phyloP scores from a whole-genome alignment of 2,113 vertebrate species.

The Polypterus bichir region DNA sequence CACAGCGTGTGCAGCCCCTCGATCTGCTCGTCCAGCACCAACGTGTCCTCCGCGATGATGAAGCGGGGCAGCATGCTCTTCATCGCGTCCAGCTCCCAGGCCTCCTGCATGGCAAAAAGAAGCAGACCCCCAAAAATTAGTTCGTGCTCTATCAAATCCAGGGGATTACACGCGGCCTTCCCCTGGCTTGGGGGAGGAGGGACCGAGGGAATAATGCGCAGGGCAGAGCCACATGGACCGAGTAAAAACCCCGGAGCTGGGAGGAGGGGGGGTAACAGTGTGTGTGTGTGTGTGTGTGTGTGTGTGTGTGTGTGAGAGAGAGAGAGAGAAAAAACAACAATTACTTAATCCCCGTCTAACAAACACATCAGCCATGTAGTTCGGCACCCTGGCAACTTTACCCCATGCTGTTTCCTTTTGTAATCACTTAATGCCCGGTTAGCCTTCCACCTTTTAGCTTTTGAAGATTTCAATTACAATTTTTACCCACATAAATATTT shows the following conservation, averaged over 20 bases:
- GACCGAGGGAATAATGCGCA: conserved; percentile 13
- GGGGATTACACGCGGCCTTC: conserved; percentile 20
- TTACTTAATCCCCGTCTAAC: no score
- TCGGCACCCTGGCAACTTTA: no score
- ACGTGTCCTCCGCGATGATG: conserved; percentile 58
- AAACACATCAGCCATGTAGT: no score
- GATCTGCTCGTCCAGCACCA: conserved; percentile 69
- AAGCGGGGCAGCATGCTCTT: conserved; percentile 62
- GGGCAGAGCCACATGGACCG: no score
- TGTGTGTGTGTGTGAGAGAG: conserved; percentile 16
- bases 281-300: conserved; percentile 18
- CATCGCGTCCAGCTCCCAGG: conserved; percentile 69
- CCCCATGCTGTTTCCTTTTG: no score
- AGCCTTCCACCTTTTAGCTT: no score
- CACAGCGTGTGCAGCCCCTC: conserved; percentile 64
- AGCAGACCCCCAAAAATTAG: conserved; percentile 11
- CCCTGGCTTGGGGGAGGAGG: conserved; percentile 53
- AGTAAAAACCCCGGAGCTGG: conserved; percentile 11
- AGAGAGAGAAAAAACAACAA: no score
- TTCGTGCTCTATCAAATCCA: conserved; percentile 33
- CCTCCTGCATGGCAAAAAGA: conserved; percentile 72
- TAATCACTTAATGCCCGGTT: no score
- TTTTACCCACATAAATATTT: no score
- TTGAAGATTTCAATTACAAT: no score
- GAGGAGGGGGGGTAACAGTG: conserved; percentile 25